Base-by-base conservation (phyloP, 2,113 vertebrate species). In the Notothenia rossii region DNA sequence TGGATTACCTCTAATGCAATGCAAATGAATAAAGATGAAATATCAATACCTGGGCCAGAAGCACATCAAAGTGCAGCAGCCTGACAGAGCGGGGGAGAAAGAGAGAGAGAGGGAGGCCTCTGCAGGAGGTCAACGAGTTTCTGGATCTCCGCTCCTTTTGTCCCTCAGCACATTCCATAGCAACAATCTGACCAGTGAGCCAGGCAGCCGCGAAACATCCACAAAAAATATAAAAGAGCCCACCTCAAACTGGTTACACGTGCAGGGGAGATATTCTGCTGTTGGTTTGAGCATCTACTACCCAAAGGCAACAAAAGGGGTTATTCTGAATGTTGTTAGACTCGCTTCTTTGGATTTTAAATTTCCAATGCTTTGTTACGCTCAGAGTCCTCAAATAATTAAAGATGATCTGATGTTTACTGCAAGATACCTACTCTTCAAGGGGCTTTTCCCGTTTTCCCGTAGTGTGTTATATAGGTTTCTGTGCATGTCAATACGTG, bases 131-230 rank as follows among this genome's bases (percentile, higher is more conserved):
- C 90, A 90, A 81, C 79, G 89, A 86, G 92, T 93, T 92, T 92
- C 85, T 90, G 86, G 84, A 89, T 92, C 88, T 92, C 88, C 79
- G 65, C 86, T 88, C 81, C 88, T 92, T 93, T 93, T 93, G 91
- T 93, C 91, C 90, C 86, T 83, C 82, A 75, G 83, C 89, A 92
- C 90, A 93, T 93, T 93, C 88, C 90, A 90, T 86, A 77, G 90
- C 89, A 89, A 93, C 88, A 89, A 86, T 87, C 87, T 85, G 85
- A 89, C 89, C 86, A 85, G 84, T 77, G 65, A 89, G 81, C 86
- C 86, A 82, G 85, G 77, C 72, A 90, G 85, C 78, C 40, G 62
- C 77, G 69, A 87, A 90, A 91, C 36, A 91, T 81, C 68, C 79
- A 83, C 86, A 82, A 83, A 83, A 92, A 87, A 91, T 87, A 81